These are phyloP conservation scores for Drosophila kanekoi DNA, from an alignment of 2,888 invertebrate genomes.

Conservation along the genomic window DNA sequence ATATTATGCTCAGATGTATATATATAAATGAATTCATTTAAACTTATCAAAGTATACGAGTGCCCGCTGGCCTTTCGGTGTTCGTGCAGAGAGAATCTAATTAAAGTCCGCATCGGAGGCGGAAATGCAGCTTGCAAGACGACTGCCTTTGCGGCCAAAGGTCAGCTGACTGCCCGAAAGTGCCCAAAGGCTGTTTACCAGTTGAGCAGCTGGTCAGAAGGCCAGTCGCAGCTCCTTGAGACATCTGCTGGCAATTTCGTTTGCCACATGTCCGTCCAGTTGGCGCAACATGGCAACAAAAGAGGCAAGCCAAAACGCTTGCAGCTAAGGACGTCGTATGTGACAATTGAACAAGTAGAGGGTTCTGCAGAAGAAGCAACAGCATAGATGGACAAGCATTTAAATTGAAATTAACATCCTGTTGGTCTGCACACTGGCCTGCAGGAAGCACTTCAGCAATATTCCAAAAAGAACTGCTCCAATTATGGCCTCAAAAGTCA, in stretches of 20 bases:
- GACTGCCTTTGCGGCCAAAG: constrained; percentile 42
- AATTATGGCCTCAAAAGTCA: constrained; percentile 66
- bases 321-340: constrained; percentile 65
- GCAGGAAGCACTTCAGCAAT: constrained; percentile 53
- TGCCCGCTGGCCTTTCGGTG: constrained; percentile 14
- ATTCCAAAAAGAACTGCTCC: constrained; percentile 53
- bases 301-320: constrained; percentile 41
- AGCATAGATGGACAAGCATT: constrained; percentile 59
- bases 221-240: constrained; percentile 41
- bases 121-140: constrained; percentile 54
- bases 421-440: constrained; percentile 49
- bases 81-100: constrained; percentile 58
- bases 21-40: constrained; percentile 59
- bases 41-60: constrained; percentile 21
- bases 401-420: constrained; percentile 79
- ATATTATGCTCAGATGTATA: constrained; percentile 8
- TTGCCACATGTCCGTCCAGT: constrained; percentile 18
- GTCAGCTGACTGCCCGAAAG: constrained; percentile 37
- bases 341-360: constrained; percentile 43
- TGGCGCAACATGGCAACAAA: constrained; percentile 34
- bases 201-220: constrained; percentile 24
- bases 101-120: constrained; percentile 59
- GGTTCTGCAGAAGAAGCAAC: constrained; percentile 19
- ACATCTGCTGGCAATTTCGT: constrained; percentile 43
- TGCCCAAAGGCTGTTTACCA: constrained; percentile 45